Evolutionary conservation across 1,140 invertebrate species (phyloP).

Genomic region (Drosophila prosaltans): DNA sequence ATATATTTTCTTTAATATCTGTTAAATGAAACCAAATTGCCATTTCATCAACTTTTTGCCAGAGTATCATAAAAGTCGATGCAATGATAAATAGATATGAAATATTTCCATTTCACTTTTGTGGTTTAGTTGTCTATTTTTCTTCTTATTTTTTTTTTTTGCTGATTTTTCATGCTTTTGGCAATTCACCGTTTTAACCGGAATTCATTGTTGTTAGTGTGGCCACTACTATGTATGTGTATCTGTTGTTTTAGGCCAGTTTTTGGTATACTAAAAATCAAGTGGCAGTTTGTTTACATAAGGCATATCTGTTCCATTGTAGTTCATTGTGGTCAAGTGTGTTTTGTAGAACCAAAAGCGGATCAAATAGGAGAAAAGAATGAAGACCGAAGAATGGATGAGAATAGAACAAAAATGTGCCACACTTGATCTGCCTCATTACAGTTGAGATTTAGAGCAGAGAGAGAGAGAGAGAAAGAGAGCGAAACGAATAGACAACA

Average conservation of each 20-base stretch:
- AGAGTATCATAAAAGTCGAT: not conserved
- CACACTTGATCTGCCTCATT: slow-evolving; percentile 42
- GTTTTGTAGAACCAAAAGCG: not conserved
- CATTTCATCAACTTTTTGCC: no score
- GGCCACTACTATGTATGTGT: no score
- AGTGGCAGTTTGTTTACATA: slow-evolving; percentile 20
- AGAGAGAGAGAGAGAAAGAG: slow-evolving; percentile 9
- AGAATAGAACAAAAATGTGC: not conserved
- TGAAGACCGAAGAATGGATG: not conserved
- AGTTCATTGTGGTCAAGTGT: slow-evolving; percentile 4
- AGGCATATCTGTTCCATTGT: not conserved
- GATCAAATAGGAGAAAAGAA: not conserved
- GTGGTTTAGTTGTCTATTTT: slow-evolving; percentile 7
- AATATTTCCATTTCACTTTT: slow-evolving; percentile 2
- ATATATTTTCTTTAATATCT: no score
- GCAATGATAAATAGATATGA: not conserved
- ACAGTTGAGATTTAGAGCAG: slow-evolving; percentile 67
- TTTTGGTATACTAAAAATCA: slow-evolving; percentile 4
- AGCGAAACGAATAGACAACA: not conserved
- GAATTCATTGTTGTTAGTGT: slow-evolving; percentile 18
- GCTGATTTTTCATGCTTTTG: slow-evolving; percentile 26
- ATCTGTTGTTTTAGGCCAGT: slow-evolving; percentile 48
- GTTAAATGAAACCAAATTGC: no score
- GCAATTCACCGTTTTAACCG: slow-evolving; percentile 39
- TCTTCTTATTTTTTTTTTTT: slow-evolving; percentile 27